Evolutionary conservation across 35 echinoderm and acorn worm genomes (phyloP).

Genomic region (Diadema setosum): DNA sequence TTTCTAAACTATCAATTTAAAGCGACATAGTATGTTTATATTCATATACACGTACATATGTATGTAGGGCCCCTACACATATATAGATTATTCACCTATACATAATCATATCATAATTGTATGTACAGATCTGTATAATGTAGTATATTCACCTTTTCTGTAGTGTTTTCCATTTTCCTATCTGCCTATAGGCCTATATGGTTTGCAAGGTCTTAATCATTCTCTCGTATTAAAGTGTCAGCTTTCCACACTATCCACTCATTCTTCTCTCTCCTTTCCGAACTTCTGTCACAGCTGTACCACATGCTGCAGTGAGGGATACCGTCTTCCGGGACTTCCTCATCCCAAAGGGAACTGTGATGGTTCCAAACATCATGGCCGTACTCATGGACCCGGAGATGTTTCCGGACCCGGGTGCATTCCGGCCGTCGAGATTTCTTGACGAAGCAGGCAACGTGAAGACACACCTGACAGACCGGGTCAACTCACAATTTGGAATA

Average conservation of each 20-base stretch:
- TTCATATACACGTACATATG: too few relatives aligned
- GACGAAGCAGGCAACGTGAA: constrained; percentile 2
- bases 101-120: too few relatives aligned
- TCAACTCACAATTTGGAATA: constrained; percentile 65
- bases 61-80: too few relatives aligned
- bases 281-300: constrained; percentile 20
- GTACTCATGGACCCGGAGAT: constrained; percentile 47
- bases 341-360: constrained; percentile 64
- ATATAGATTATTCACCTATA: too few relatives aligned
- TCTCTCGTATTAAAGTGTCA: not conserved
- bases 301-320: constrained; percentile 41
- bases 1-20: too few relatives aligned
- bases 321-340: constrained; percentile 44
- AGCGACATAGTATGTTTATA: too few relatives aligned
- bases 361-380: constrained; percentile 55
- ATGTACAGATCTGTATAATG: not conserved
- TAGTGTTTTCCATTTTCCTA: not conserved
- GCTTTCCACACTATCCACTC: too few relatives aligned
- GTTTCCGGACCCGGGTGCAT: constrained; percentile 43
- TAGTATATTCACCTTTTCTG: not conserved
- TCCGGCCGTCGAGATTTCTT: constrained; percentile 53
- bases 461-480: constrained; percentile 26
- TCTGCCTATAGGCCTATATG: not conserved
- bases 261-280: not conserved
- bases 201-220: not conserved